Conservation (phyloP, 2,113 vertebrate genomes). For the Paradisaea rubra region DNA sequence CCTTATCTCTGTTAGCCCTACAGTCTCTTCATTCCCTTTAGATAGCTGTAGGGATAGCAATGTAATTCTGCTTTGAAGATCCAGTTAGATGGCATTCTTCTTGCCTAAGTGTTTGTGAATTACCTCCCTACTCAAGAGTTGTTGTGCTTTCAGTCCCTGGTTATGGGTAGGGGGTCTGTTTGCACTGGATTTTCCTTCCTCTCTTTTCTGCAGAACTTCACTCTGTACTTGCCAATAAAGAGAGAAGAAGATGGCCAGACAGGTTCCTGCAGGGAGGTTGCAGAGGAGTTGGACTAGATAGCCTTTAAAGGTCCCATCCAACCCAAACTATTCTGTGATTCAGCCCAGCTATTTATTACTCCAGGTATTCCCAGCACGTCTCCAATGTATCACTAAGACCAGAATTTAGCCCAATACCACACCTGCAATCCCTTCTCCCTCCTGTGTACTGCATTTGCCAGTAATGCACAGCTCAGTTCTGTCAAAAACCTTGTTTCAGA, state of each 20-base stretch:
- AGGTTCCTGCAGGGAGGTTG: neutral
- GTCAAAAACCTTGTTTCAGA: neutral
- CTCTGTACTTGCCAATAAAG: neutral
- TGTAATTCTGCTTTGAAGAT: constrained; percentile 20
- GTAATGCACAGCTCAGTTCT: neutral
- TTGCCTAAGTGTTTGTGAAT: neutral
- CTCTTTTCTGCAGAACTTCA: neutral
- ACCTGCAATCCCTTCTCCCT: neutral
- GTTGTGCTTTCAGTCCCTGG: neutral
- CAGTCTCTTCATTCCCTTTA: neutral
- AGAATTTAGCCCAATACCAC: neutral
- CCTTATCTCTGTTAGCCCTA: neutral
- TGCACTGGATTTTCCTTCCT: neutral
- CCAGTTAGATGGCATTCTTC: constrained; percentile 43
- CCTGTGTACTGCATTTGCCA: neutral
- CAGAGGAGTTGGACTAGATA: neutral
- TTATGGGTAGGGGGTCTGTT: neutral
- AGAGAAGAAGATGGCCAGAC: neutral
- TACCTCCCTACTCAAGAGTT: neutral
- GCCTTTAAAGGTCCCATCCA: neutral
- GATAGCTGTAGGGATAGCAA: neutral
- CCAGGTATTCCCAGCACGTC: neutral
- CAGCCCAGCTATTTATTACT: neutral
- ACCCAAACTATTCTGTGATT: neutral
- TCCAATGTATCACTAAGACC: neutral